phyloP scores from a whole-genome alignment of 1,140 invertebrate species.

The Hypsibius dujardini region DNA sequence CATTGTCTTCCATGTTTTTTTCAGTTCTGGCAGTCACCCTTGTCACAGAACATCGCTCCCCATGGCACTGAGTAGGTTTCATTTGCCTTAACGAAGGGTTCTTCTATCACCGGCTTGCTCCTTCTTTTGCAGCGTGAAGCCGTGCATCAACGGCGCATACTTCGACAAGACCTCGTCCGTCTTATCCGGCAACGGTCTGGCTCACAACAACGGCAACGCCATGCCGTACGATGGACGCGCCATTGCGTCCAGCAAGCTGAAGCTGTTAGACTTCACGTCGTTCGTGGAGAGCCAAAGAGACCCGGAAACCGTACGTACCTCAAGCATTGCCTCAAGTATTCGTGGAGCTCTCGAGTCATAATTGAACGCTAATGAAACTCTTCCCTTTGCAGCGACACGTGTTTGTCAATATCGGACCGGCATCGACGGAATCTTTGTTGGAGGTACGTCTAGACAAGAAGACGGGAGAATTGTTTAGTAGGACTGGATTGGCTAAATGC shows the following conservation, averaged over 20 bases:
- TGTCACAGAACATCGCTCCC: conserved; percentile 56
- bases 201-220: conserved; percentile 34
- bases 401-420: conserved; percentile 89
- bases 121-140: conserved; percentile 60
- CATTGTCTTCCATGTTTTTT: conserved; percentile 42
- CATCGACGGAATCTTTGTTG: no score
- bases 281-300: conserved; percentile 87
- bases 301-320: conserved; percentile 57
- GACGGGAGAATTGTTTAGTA: no score
- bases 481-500: no score
- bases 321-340: background rate
- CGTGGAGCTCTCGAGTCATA: background rate
- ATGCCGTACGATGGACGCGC: conserved; percentile 84
- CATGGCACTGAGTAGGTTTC: conserved; percentile 54
- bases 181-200: conserved; percentile 38
- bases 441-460: no score
- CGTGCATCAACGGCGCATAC: conserved; percentile 62
- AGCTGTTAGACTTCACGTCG: conserved; percentile 89
- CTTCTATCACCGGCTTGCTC: conserved; percentile 22
- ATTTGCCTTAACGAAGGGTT: conserved; percentile 17
- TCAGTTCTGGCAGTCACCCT: conserved; percentile 87
- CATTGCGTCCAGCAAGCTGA: conserved; percentile 87
- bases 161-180: conserved; percentile 39
- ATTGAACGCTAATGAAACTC: no score
- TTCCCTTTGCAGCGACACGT: conserved; percentile 87